These are phyloP conservation scores for Onthophagus sagittarius DNA, from an alignment of 2,888 invertebrate genomes.

Conservation along the genomic window DNA sequence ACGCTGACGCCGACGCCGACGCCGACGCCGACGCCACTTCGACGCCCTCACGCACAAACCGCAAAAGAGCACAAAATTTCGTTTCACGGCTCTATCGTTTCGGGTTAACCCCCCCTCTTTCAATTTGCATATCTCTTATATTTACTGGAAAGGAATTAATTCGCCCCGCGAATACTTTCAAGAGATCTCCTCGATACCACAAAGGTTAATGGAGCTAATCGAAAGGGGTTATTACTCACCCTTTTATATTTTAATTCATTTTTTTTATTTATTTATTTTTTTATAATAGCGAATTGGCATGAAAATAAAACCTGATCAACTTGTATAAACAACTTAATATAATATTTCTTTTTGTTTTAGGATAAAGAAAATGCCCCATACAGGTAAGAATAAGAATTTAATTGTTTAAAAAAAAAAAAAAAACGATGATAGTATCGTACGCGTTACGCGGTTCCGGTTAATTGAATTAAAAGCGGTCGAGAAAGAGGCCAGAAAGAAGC, in stretches of 20 bases:
- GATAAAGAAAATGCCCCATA: constrained; percentile 18
- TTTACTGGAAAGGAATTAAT: constrained; percentile 23
- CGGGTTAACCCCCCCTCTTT: neutral
- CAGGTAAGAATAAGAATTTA: constrained; percentile 19
- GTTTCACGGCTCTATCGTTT: constrained; percentile 4
- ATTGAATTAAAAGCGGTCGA: neutral
- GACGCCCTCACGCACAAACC: neutral
- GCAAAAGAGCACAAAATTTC: constrained; percentile 13
- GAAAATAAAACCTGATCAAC: neutral
- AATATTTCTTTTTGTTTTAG: neutral
- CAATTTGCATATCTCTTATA: constrained; percentile 23
- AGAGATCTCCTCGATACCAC: neutral
- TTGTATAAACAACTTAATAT: neutral
- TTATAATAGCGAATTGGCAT: neutral
- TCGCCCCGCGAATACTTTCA: neutral
- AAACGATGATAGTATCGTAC: neutral
- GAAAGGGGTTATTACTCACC: neutral
- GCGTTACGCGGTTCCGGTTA: neutral
- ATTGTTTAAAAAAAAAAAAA: neutral
- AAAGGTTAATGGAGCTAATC: constrained; percentile 8
- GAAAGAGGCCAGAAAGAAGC: neutral
- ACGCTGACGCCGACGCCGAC: constrained; percentile 22
- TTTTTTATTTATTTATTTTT: neutral
- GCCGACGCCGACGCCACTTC: constrained; percentile 21
- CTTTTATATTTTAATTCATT: neutral